A percentile compares a stretch with the other conserved stretches of the same genome.
These are phyloP conservation scores for Pelobates fuscus DNA, from an alignment of 2,113 vertebrate species.

Conservation along the genomic window DNA sequence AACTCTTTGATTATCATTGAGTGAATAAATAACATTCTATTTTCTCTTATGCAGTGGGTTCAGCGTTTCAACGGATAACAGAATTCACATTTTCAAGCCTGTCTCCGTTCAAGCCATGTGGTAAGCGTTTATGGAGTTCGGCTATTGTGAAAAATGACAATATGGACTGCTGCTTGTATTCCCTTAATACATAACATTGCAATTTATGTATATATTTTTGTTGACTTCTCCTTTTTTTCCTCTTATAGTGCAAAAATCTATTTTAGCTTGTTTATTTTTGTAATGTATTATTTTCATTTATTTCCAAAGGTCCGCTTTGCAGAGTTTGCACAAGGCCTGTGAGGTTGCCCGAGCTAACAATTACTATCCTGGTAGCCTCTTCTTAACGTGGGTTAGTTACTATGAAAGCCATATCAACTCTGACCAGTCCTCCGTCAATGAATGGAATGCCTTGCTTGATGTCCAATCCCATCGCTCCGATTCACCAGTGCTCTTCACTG, in stretches of 20 bases:
- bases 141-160: too few species aligned
- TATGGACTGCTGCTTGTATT: too few species aligned
- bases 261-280: too few species aligned
- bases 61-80: constrained; percentile 93
- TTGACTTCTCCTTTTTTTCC: too few species aligned
- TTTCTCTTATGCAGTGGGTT: constrained; percentile 72
- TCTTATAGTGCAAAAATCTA: too few species aligned
- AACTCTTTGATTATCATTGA: not conserved
- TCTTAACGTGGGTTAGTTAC: constrained; percentile 97
- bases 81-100: constrained; percentile 95
- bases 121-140: constrained; percentile 69
- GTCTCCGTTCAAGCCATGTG: constrained; percentile 98
- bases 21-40: constrained; percentile 44
- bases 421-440: constrained; percentile 89
- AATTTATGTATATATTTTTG: not conserved
- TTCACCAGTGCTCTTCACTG: constrained; percentile 91
- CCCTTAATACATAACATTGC: too few species aligned
- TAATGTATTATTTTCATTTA: not conserved
- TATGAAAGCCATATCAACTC: constrained; percentile 95
- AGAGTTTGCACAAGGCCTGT: constrained; percentile 95
- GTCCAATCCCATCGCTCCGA: constrained; percentile 93
- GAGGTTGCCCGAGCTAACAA: constrained; percentile 94
- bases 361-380: constrained; percentile 95
- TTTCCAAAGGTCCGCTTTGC: constrained; percentile 86
- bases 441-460: constrained; percentile 98